A percentile compares a stretch with the other conserved stretches of the same genome.
These are phyloP conservation scores for Hetaerina americana DNA, from an alignment of 1,140 invertebrate species.

Conservation along the genomic window DNA sequence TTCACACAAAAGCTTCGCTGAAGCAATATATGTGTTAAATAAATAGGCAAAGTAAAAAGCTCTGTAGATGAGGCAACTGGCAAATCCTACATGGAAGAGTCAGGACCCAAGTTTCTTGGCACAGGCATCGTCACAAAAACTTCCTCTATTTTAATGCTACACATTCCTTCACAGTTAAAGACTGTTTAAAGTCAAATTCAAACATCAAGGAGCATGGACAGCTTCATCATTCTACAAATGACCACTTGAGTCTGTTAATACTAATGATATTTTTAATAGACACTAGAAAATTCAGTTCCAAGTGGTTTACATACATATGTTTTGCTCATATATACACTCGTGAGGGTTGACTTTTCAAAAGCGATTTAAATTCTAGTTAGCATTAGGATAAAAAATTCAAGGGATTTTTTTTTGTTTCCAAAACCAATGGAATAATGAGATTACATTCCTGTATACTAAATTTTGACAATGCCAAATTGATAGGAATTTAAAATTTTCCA, in stretches of 20 bases:
- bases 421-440: no score
- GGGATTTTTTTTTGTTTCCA: no score
- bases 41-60: background rate
- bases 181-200: background rate
- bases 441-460: no score
- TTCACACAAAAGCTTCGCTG: background rate
- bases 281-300: background rate
- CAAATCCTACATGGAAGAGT: background rate
- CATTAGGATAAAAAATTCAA: no score
- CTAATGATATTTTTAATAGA: background rate
- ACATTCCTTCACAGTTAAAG: background rate
- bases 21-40: slow-evolving; percentile 1
- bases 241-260: background rate
- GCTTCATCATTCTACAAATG: background rate
- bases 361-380: no score
- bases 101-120: background rate
- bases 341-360: no score
- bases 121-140: background rate
- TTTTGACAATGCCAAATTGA: no score
- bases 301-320: no score
- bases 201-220: background rate
- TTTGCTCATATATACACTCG: no score
- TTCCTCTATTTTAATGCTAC: background rate
- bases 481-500: no score
- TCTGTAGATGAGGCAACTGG: background rate